Conservation (phyloP, 2,888 invertebrate species). For the Cephus pygmeus region DNA sequence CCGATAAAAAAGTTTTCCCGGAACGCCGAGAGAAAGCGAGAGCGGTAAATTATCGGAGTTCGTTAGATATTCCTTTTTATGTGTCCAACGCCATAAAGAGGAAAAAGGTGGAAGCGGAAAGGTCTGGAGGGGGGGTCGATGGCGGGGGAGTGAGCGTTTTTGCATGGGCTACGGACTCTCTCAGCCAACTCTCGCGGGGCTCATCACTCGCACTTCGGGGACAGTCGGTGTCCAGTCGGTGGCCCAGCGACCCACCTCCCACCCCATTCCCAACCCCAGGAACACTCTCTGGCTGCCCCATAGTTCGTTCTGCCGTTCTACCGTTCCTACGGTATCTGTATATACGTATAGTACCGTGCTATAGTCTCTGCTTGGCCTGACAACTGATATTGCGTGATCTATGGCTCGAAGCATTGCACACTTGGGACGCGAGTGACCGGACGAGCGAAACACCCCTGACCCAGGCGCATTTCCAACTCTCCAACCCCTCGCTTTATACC, state of each 20-base stretch:
- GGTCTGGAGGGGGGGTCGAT: conserved; percentile 14
- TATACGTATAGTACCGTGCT: conserved; percentile 6
- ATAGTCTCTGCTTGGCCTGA: conserved; percentile 45
- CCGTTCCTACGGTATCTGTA: background rate
- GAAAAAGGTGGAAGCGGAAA: conserved; percentile 37
- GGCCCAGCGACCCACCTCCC: conserved; percentile 14
- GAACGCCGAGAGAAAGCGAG: conserved; percentile 21
- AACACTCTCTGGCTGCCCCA: conserved; percentile 25
- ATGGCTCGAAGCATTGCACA: conserved; percentile 63
- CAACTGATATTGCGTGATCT: conserved; percentile 66
- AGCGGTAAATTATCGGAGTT: conserved; percentile 60
- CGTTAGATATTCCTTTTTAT: conserved; percentile 66
- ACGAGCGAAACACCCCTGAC: conserved; percentile 17
- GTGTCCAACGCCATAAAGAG: conserved; percentile 56
- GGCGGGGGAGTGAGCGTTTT: conserved; percentile 42
- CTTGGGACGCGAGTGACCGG: conserved; percentile 63
- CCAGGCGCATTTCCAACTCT: conserved; percentile 27
- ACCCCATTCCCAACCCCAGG: conserved; percentile 15
- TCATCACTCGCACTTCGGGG: conserved; percentile 65
- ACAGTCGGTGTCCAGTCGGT: conserved; percentile 52
- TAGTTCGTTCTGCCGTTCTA: background rate
- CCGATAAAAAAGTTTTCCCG: conserved; percentile 38
- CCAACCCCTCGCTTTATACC: conserved; percentile 16
- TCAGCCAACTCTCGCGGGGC: conserved; percentile 53
- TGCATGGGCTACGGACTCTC: conserved; percentile 44